Conservation (phyloP, 2,888 invertebrate species). For the Limenitis camilla region DNA sequence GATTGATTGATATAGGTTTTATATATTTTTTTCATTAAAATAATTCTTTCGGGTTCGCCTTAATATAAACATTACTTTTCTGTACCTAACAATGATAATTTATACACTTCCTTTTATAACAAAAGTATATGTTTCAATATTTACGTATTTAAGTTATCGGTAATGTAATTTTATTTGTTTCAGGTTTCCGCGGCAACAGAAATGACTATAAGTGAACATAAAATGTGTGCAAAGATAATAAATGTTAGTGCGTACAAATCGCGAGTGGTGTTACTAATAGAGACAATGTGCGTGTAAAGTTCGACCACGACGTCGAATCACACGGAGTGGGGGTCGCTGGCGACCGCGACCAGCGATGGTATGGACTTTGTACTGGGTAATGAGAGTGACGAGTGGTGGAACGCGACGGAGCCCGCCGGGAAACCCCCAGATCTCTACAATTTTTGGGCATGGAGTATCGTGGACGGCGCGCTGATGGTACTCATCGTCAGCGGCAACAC, state of each 20-base stretch:
- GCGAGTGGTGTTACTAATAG: slow-evolving; percentile 49
- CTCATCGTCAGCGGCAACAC: slow-evolving; percentile 83
- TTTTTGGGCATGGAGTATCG: slow-evolving; percentile 77
- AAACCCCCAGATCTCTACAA: slow-evolving; percentile 52
- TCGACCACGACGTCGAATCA: slow-evolving; percentile 64
- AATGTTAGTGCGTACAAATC: slow-evolving; percentile 35
- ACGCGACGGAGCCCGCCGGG: slow-evolving; percentile 44
- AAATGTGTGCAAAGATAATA: slow-evolving; percentile 34
- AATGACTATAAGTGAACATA: slow-evolving; percentile 22
- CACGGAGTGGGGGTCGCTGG: slow-evolving; percentile 62
- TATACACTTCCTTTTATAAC: no score
- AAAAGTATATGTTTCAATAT: no score
- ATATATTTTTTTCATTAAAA: no score
- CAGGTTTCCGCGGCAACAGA: slow-evolving; percentile 10
- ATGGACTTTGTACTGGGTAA: slow-evolving; percentile 66
- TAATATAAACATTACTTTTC: no score
- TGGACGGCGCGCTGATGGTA: slow-evolving; percentile 78
- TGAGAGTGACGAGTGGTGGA: slow-evolving; percentile 53
- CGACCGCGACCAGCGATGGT: slow-evolving; percentile 68
- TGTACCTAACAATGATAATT: no score
- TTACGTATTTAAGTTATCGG: no score
- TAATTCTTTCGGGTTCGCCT: no score
- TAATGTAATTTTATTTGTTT: neutral
- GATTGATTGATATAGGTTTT: no score
- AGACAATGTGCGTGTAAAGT: slow-evolving; percentile 51